These are phyloP conservation scores for Octodon degus DNA, from an alignment of 2,113 vertebrate genomes.

Conservation along the genomic window DNA sequence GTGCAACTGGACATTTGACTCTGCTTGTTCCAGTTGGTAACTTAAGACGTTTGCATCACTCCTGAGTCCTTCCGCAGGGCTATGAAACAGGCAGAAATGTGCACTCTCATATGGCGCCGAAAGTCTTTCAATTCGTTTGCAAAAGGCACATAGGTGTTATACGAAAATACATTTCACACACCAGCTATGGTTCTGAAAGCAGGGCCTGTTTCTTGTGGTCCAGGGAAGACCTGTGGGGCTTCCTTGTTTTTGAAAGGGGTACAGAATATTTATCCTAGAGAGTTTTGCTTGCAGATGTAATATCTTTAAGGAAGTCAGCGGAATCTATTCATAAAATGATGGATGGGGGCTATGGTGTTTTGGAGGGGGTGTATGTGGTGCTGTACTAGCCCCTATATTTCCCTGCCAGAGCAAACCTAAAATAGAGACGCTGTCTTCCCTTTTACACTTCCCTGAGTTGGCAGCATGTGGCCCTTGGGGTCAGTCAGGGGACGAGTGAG, in stretches of 20 bases:
- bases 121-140: neutral
- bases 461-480: neutral
- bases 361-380: rapidly evolving
- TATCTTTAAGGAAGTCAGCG: neutral
- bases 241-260: conserved; percentile 24
- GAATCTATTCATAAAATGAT: neutral
- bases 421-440: neutral
- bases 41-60: neutral
- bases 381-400: neutral
- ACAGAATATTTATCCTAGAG: neutral
- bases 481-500: neutral
- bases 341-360: rapidly evolving
- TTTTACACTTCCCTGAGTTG: neutral
- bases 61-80: neutral
- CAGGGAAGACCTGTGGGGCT: neutral
- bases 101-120: neutral
- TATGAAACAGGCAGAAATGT: neutral
- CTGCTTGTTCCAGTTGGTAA: neutral
- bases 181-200: neutral
- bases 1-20: neutral
- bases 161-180: neutral
- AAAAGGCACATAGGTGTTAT: neutral
- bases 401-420: neutral
- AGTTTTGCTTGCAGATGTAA: neutral
- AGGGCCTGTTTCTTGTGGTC: neutral